phyloP scores from a whole-genome alignment of 1,140 invertebrate genomes.

The Magallana ariakensis region DNA sequence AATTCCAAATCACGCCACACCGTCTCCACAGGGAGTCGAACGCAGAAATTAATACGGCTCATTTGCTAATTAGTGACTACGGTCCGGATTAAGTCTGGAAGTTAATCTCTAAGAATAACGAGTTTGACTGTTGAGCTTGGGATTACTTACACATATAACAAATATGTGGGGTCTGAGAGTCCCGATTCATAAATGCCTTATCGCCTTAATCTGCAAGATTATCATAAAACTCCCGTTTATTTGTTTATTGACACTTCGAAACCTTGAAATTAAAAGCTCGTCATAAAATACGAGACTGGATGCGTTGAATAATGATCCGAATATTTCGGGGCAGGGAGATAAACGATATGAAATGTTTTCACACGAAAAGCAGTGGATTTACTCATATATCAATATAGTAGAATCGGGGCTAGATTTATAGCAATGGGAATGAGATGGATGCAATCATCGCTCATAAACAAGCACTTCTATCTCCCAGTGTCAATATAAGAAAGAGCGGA shows the following conservation, averaged over 20 bases:
- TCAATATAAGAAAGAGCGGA: constrained; percentile 23
- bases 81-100: not conserved
- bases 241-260: constrained; percentile 33
- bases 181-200: constrained; percentile 17
- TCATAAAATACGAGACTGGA: constrained; percentile 24
- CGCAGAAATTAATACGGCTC: not conserved
- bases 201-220: constrained; percentile 19
- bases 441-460: constrained; percentile 16
- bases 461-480: constrained; percentile 23
- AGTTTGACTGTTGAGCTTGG: constrained; percentile 17
- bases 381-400: constrained; percentile 1
- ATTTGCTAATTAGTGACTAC: constrained; percentile 18
- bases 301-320: not conserved
- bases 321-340: not conserved
- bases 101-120: constrained; percentile 23
- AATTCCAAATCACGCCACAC: not conserved
- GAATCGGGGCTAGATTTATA: constrained; percentile 15
- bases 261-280: constrained; percentile 25
- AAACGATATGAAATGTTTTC: constrained; percentile 15
- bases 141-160: not conserved
- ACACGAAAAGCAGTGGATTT: constrained; percentile 10
- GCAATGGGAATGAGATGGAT: not conserved
- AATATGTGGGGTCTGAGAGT: not conserved
- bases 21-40: constrained; percentile 3
- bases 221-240: constrained; percentile 21